Conservation (phyloP, 2,888 invertebrate genomes). For the Rhagonycha lutea region DNA sequence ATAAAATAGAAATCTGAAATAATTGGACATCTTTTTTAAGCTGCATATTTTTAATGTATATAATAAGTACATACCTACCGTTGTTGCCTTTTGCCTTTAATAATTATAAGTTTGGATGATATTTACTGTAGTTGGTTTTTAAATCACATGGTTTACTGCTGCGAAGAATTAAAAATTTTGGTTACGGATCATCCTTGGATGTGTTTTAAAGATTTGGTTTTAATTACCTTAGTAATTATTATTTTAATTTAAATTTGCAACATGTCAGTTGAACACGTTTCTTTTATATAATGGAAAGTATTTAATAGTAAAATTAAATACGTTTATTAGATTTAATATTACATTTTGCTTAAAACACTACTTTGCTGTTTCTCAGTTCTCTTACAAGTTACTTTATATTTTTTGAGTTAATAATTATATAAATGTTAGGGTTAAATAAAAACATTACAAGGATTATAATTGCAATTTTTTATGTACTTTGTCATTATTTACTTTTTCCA, state of each 20-base stretch:
- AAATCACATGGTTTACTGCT: conserved; percentile 11
- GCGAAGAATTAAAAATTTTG: conserved; percentile 15
- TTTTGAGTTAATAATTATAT: conserved; percentile 33
- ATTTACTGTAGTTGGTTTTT: conserved; percentile 30
- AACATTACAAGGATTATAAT: conserved; percentile 21
- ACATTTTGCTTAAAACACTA: conserved; percentile 22
- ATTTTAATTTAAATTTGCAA: conserved; percentile 4
- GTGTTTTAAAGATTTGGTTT: conserved; percentile 18
- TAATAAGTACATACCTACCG: conserved; percentile 19
- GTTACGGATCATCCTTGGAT: conserved; percentile 25
- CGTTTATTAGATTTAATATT: conserved; percentile 23
- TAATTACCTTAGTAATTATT: neutral
- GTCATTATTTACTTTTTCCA: neutral
- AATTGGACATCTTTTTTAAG: conserved; percentile 1
- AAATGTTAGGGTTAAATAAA: conserved; percentile 38
- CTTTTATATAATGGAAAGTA: conserved; percentile 16
- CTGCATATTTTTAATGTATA: conserved; percentile 25
- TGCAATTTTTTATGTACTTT: neutral
- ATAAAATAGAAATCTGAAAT: conserved; percentile 16
- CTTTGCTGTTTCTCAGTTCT: conserved; percentile 23
- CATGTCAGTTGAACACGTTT: conserved; percentile 19
- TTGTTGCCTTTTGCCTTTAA: conserved; percentile 31
- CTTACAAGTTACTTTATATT: conserved; percentile 27
- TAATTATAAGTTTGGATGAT: conserved; percentile 30
- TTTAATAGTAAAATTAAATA: conserved; percentile 2